phyloP scores from a whole-genome alignment of 2,113 vertebrate genomes.

The Seriola aureovittata region DNA sequence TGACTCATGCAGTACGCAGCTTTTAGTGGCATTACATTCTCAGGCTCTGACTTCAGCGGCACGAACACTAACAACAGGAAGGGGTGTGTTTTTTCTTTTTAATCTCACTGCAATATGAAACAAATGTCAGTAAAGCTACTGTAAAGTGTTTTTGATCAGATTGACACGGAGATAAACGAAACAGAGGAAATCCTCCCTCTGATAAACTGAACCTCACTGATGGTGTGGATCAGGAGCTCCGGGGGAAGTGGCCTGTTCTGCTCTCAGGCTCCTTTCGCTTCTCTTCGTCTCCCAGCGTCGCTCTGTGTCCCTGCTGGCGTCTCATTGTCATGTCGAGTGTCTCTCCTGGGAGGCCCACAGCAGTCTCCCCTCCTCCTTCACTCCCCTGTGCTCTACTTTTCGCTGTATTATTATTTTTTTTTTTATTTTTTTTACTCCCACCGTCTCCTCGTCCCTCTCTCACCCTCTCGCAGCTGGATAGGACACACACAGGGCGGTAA shows the following conservation, averaged over 20 bases:
- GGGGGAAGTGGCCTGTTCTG: neutral
- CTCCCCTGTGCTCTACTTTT: constrained; percentile 42
- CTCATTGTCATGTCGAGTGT: constrained; percentile 13
- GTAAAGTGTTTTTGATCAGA: neutral
- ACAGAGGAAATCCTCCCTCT: no score
- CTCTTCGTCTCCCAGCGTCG: constrained; percentile 32
- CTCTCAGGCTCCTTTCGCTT: neutral
- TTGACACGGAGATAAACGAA: neutral
- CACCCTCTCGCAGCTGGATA: constrained; percentile 67
- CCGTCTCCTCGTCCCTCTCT: constrained; percentile 1
- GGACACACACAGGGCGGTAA: constrained; percentile 83
- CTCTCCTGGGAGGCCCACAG: constrained; percentile 36
- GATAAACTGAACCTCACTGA: no score
- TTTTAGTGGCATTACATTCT: constrained; percentile 27
- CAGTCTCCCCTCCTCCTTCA: constrained; percentile 6
- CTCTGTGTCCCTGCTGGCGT: constrained; percentile 11
- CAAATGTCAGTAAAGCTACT: neutral
- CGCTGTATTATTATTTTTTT: constrained; percentile 11
- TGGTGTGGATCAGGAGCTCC: no score
- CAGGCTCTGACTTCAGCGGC: neutral
- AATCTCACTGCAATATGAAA: neutral
- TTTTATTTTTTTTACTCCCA: constrained; percentile 16
- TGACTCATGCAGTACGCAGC: constrained; percentile 40
- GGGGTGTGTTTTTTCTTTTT: neutral
- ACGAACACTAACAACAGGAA: constrained; percentile 26